Conservation (phyloP, 1,140 invertebrate genomes). For the Sitodiplosis mosellana region DNA sequence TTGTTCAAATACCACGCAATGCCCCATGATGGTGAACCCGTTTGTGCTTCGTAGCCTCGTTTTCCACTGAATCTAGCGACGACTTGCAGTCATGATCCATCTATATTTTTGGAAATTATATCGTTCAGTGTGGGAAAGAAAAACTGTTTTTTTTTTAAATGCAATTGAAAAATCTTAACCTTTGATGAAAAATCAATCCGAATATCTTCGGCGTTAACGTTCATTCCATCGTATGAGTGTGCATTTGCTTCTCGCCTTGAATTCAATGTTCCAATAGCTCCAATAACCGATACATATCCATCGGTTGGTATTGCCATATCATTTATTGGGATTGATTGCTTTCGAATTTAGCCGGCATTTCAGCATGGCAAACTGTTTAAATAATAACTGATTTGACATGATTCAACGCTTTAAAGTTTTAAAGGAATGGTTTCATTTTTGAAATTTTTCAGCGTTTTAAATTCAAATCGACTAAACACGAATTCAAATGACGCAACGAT, state of each 20-base stretch:
- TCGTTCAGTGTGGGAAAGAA: no score
- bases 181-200: slow-evolving; percentile 49
- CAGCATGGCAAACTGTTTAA: no score
- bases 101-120: slow-evolving; percentile 7
- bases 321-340: no score
- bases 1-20: slow-evolving; percentile 92
- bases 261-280: slow-evolving; percentile 71
- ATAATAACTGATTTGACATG: no score
- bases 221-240: slow-evolving; percentile 42
- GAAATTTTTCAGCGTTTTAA: no score
- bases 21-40: slow-evolving; percentile 67
- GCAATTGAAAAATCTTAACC: slow-evolving; percentile 12
- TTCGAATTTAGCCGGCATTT: no score
- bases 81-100: slow-evolving; percentile 22
- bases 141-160: no score
- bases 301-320: slow-evolving; percentile 47
- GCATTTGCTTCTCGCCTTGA: slow-evolving; percentile 61
- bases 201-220: slow-evolving; percentile 54
- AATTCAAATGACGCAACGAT: no score
- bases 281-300: slow-evolving; percentile 55
- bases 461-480: no score
- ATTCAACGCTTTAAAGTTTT: no score
- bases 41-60: slow-evolving; percentile 61
- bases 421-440: no score
- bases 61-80: slow-evolving; percentile 42